phyloP scores from a whole-genome alignment of 2,888 invertebrate genomes.

The Hirtodrosophila confusa region DNA sequence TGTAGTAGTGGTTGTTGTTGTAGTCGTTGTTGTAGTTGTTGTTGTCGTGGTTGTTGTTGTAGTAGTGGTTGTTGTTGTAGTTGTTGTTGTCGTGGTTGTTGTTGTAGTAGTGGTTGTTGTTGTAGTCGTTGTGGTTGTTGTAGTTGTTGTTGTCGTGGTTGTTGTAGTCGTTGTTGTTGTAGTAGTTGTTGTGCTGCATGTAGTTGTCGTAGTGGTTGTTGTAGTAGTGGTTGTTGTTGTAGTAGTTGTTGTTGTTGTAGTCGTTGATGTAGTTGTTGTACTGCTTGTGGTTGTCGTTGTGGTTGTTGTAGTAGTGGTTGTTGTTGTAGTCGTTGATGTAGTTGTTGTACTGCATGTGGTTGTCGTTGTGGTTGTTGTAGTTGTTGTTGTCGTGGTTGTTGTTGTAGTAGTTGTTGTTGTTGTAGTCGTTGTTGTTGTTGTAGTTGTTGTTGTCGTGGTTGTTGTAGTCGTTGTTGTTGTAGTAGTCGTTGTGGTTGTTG shows the following conservation, averaged over 20 bases:
- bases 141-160: slow-evolving; percentile 4
- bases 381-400: neutral
- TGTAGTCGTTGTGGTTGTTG: neutral
- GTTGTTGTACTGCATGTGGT: slow-evolving; percentile 1
- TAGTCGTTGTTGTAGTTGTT: neutral
- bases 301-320: slow-evolving; percentile 10
- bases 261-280: neutral
- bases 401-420: slow-evolving; percentile 15
- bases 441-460: neutral
- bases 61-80: slow-evolving; percentile 14
- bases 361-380: neutral
- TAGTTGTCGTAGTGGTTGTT: neutral
- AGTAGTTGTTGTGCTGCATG: neutral
- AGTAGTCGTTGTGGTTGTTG: neutral
- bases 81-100: neutral
- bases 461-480: neutral
- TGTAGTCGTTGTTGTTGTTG: neutral
- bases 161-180: neutral
- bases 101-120: neutral
- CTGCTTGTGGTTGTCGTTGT: slow-evolving; percentile 13
- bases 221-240: neutral
- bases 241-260: no score
- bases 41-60: no score
- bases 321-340: slow-evolving; percentile 15
- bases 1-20: slow-evolving; percentile 17